Evolutionary conservation across 2,797 vertebrate genomes (phyloP), one percentile per base, ranked within the genome.

Genomic region (Schizopygopsis pylzovi): DNA sequence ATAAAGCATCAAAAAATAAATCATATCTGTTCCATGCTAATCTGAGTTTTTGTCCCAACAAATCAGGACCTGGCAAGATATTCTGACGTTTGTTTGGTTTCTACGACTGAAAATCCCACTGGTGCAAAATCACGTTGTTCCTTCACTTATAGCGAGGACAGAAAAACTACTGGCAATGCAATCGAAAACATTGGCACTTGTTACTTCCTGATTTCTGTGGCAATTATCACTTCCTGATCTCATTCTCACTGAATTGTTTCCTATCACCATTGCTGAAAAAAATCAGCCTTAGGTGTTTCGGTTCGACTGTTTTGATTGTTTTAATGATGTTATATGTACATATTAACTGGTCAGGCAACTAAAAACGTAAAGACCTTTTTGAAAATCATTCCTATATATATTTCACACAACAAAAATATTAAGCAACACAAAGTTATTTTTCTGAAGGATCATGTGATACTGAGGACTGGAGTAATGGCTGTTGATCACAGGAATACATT

Each of bases 1-100:
- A 79, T 65, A 12, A 77, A 61, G 7, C 76, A 59, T 56, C 8
- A 79, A 18, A 16, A 80, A 65, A 47, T 37, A 80, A 37, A 47
- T 49, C 0, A 33, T 67, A 49, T 63, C 59, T 7, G 13, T 63
- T 63, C 9, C 56, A 63, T 28, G 77, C n/a, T 28, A 45, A 79
- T 79, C 15, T 45, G 9, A 28, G 45, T 39, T 81, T 63, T 37
- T 39, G 78, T 80, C 59, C 16, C n/a, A 68, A 52, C 63, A 67
- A 70, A 47, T 28, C 33, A 81, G 1, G 39, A 52, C 79, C 28
- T 52, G 79, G 47, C 28, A 68, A 49, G 6, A 52, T 81, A 56
- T 39, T 33, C 33, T 37, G 47, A 39, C 18, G 15, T 8, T 16
- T n/a, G 77, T 8, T 43, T 61, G 77, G 20, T 59, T 59, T n/a